Conservation (phyloP, 2,113 vertebrate genomes). For the Aspiorhynchus laticeps region DNA sequence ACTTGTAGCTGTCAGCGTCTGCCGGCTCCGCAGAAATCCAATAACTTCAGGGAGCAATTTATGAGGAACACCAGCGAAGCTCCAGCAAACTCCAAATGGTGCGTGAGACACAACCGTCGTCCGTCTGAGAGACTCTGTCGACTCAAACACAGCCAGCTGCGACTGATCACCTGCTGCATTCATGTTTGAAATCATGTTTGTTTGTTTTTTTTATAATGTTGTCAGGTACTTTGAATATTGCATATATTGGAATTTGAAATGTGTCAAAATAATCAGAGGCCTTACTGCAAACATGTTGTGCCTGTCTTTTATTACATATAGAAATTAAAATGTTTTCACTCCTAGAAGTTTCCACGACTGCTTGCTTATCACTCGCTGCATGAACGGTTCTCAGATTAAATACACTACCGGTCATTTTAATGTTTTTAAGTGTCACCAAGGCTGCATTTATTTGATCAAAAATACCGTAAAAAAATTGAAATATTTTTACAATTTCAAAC, state of each 20-base stretch:
- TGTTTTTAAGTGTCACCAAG: background rate
- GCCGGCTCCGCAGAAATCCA: constrained; percentile 66
- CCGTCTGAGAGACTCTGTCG: constrained; percentile 25
- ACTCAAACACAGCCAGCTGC: background rate
- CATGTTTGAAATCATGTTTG: constrained; percentile 21
- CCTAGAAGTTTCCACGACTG: too few relatives aligned
- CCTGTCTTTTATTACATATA: constrained; percentile 64
- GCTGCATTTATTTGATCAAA: background rate
- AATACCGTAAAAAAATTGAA: too few relatives aligned
- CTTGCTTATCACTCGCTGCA: background rate
- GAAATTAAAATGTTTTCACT: constrained; percentile 43
- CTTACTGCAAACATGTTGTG: constrained; percentile 56
- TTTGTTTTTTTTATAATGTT: constrained; percentile 52
- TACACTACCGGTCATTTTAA: too few relatives aligned
- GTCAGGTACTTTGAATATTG: constrained; percentile 55
- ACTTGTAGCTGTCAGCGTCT: constrained; percentile 74
- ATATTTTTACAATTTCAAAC: too few relatives aligned
- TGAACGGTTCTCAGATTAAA: too few relatives aligned
- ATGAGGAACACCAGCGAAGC: constrained; percentile 72
- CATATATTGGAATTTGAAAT: constrained; percentile 8
- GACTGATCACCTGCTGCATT: background rate
- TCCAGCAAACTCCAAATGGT: constrained; percentile 71
- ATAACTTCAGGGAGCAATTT: constrained; percentile 71
- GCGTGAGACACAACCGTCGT: constrained; percentile 64
- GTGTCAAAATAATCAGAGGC: constrained; percentile 50